Evolutionary conservation across 2,888 invertebrate species (phyloP), one percentile per base, ranked within the genome.

Genomic region (Matsumyia berberina): DNA sequence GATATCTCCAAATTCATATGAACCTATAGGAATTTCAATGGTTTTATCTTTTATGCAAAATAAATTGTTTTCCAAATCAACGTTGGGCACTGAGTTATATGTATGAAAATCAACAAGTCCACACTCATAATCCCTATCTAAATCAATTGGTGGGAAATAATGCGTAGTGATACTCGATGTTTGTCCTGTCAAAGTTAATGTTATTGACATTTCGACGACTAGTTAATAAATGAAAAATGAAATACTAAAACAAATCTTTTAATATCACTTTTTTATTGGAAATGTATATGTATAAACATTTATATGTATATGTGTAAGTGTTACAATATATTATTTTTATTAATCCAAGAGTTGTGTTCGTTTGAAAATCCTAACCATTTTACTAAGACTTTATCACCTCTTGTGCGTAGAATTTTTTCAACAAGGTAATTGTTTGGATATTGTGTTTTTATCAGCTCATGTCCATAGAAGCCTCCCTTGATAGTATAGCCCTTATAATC

Each of bases 1-100:
- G n/a, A n/a, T 87, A 87, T 89, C 88, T 17, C 87, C 86, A 24
- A 90, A 86, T 87, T 90, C 89, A 83, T 90, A 89, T 12, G 88
- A 88, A 8, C 90, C 89, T 3, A 80, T 83, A 24, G 89, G 89
- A 62, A 90, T 86, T 39, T 64, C 81, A 17, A 89, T 66, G 24
- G 79, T 78, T 67, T 87, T 62, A 37, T 88, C 44, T 19, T 67
- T 37, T 11, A 81, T 15, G 70, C 88, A 87, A 86, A 90, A 89
- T 64, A 88, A 88, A 86, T 90, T 90, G 73, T 90, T 88, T 39
- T 78, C 80, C 39, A 86, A 79, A 86, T 90, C 88, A 5, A 91
- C 86, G 78, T 90, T 91, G 2, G 89, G 89, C 44, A 90, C 55
- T 6, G 81, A 74, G 42, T 79, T 69, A 58, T 73, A 86, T 57